Evolutionary conservation across 1,140 invertebrate genomes (phyloP), one percentile per base, ranked within the genome.

Genomic region (Drosophila nigromelanica): DNA sequence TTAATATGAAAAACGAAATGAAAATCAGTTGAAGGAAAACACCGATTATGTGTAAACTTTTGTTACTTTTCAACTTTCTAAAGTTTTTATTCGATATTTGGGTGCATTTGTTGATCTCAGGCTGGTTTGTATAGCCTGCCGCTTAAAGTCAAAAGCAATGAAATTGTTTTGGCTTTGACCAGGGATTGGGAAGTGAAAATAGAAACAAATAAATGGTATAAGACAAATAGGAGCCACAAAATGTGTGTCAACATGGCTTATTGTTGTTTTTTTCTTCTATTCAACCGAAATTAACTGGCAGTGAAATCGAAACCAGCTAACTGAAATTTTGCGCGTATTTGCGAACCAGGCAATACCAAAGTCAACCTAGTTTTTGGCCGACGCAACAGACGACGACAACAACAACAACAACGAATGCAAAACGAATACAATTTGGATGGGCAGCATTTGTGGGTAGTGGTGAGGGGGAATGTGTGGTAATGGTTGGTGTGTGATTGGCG

Each of bases 311-410:
- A 62, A 78, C 54, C 62, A 52, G 54, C 63, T 66, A 76, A 87
- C 63, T 48, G 80, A 85, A 83, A 71, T 68, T 10, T 6, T 50
- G 74, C 67, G 75, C 47, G 71, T 63, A 74, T 74, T 48, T 55
- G 55, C 59, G 76, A 47, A 64, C 72, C 79, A 66, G 78, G 60
- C 74, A 42, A 77, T 70, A 73, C 76, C 75, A 80, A 78, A 71
- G 78, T 79, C 82, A 87, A 87, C 82, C 82, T 87, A 87, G 78
- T 79, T 87, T 80, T 73, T 45, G 68, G 63, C 39, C 71, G 47
- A 74, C 78, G 83, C 83, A 82, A 87, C 82, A 89, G 83, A 87
- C 54, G 63, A 60, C 27, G 27, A 24, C 33, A 35, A 7, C 33
- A 35, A 35, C 33, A 35, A 35, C 1, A 35, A 35, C 71, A 45